Conservation (phyloP, 30 jellyfish, hydroid and myxozoan species). For the Hydractinia symbiolongicarpus region DNA sequence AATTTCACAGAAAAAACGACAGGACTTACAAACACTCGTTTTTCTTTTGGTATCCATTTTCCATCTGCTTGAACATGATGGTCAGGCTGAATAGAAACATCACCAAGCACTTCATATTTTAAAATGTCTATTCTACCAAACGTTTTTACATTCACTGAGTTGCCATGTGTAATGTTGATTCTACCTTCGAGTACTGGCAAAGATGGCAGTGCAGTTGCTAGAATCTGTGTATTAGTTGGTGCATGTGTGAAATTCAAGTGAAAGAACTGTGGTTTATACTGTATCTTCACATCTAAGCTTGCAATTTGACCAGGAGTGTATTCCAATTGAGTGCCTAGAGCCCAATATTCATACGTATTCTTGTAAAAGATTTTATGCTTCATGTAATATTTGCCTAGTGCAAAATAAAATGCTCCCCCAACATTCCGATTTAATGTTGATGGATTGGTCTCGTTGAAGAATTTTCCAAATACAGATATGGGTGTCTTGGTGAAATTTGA, state of each 20-base stretch:
- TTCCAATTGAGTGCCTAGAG: conserved; percentile 36
- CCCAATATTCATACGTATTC: conserved; percentile 90
- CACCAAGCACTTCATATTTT: conserved; percentile 33
- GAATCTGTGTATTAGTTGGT: conserved; percentile 26
- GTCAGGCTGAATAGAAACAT: conserved; percentile 11
- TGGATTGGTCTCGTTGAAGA: conserved; percentile 76
- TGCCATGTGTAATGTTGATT: conserved; percentile 35
- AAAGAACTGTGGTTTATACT: conserved; percentile 37
- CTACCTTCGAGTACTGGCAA: conserved; percentile 19
- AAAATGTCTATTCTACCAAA: conserved; percentile 28
- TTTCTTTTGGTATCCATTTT: conserved; percentile 38
- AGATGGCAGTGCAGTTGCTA: conserved; percentile 16
- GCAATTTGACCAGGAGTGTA: conserved; percentile 34
- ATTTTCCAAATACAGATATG: conserved; percentile 33
- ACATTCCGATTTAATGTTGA: conserved; percentile 66
- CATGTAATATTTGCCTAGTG: conserved; percentile 18
- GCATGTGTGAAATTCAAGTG: conserved; percentile 23
- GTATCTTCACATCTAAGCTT: conserved; percentile 24
- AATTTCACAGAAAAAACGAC: background rate
- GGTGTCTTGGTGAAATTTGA: conserved; percentile 62
- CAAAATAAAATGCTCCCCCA: conserved; percentile 50
- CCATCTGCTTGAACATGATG: conserved; percentile 34
- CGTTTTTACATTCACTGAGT: background rate
- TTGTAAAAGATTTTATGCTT: conserved; percentile 38
- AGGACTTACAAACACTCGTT: conserved; percentile 13